Base-by-base conservation (phyloP, 2,113 vertebrate genomes). In the Thermophis baileyi region DNA sequence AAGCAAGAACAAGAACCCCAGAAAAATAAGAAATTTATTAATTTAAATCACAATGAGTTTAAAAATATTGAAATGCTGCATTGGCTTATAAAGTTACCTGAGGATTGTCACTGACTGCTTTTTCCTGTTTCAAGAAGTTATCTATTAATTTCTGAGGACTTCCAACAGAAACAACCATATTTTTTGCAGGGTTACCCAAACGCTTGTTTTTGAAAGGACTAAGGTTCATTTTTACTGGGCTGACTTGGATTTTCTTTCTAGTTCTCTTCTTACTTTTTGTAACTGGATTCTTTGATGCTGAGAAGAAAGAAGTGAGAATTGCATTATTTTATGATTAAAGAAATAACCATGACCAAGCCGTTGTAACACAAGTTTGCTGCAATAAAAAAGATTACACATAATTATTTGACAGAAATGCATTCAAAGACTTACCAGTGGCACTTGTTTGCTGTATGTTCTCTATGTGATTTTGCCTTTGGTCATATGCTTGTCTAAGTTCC, bases 401-500 rank as follows among this genome's bases (percentile, higher is more conserved):
- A n/a, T 51, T 27, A 54, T 53, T n/a, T 74, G 87, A 92, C 18
- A 55, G 27, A 8, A 46, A 18, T n/a, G 16, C 24, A 92, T 7
- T 60, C 55, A 60, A 4, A 7, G 14, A 94, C 97, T 98, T 92
- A 98, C 98, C 97, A 8, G 87, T 87, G 18, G 85, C 0, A 24
- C 90, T 91, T 27, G 96, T 85, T 90, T 98, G 98, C 94, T 97
- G 97, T 46, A 93, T 10, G 16, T 92, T 93, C n/a, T 98, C 98
- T 35, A 95, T 91, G 4, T 97, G 97, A 93, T 96, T 98, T 46
- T 98, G 96, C 91, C 97, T 97, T 90, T 98, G 98, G 94, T 98
- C 98, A 91, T 99, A 99, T 0, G 99, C 99, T 95, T 98, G 98
- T 96, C 96, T 99, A 81, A 99, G 97, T 95, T 99, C 99, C 85